Conservation (phyloP, 2,797 vertebrate genomes). For the Ciconia nigra region DNA sequence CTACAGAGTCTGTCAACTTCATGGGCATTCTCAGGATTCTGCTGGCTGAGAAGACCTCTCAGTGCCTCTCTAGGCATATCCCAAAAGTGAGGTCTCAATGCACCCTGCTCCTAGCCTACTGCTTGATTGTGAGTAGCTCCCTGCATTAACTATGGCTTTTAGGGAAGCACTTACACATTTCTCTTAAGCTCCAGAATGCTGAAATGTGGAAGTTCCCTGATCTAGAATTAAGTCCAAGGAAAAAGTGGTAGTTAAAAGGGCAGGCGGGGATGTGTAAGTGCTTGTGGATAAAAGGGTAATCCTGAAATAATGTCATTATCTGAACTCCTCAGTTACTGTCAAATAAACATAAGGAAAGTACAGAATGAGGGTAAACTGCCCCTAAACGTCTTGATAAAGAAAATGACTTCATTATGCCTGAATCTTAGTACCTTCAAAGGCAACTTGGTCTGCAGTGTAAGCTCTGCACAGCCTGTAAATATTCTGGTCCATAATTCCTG, state of each 20-base stretch:
- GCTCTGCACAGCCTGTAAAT: background rate
- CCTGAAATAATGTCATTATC: background rate
- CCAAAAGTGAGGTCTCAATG: background rate
- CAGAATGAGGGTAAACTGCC: background rate
- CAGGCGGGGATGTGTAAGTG: background rate
- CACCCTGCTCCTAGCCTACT: background rate
- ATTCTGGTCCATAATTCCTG: background rate
- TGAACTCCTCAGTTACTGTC: background rate
- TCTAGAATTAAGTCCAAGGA: background rate
- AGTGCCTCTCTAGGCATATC: background rate
- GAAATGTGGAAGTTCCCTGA: background rate
- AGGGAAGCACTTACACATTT: background rate
- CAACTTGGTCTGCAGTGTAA: background rate
- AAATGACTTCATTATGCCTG: background rate
- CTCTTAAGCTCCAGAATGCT: background rate
- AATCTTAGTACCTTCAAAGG: background rate
- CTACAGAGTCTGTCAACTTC: background rate
- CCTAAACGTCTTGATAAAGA: background rate
- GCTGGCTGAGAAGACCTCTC: background rate
- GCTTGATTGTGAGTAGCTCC: background rate
- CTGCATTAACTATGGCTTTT: background rate
- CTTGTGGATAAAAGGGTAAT: background rate
- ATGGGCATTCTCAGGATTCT: background rate
- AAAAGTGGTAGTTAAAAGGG: background rate
- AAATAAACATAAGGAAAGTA: background rate